Base-by-base conservation (phyloP, 2,113 vertebrate species). In the Lampris incognitus region DNA sequence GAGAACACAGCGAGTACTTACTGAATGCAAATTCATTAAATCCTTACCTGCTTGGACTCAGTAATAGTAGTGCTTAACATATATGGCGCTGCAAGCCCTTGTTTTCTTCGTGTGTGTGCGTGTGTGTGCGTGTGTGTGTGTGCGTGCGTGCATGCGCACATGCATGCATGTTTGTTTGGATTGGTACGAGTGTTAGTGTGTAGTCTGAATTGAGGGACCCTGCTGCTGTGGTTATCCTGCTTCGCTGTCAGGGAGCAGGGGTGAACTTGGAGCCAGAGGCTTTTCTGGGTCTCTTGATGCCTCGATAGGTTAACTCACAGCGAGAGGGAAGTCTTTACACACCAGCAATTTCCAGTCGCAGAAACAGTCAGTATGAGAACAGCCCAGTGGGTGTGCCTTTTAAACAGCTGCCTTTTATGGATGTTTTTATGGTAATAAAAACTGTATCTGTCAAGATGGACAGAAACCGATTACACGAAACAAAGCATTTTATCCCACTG, bases 261-360 rank as follows among this genome's bases (percentile, higher is more conserved):
- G 91, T 81, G 61, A 78, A 74, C 84, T 85, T 0, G 1, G 40
- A 84, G 87, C 76, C 55, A 77, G 50, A 69, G 55, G 73, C 79
- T 85, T 81, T 83, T 79, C 78, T 82, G 78, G 69, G 86, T 74
- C 74, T 87, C 36, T 4, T 68, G 67, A 72, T 5, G 41, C 13
- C 76, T 87, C 79, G 57, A 89, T 90, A 90, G 88, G 88, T 92
- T 88, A 89, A 82, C 85, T 64, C 63, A 69, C 73, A 44, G 68
- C 42, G 69, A 72, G 57, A 66, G 64, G 75, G 6, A 42, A 41
- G 52, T 60, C 62, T 9, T 80, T 38, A 76, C 73, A 79, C 48
- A 65, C 72, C 37, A 69, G 68, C 51, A 56, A 66, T 73, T 49
- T 62, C 70, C 69, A 84, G 81, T 55, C 66, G 24, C 24, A 24